Percentiles rank a stretch among this genome's conserved stretches.
These are phyloP conservation scores for Pseudomyrmex concolor DNA, from an alignment of 1,140 invertebrate species.

Conservation along the genomic window DNA sequence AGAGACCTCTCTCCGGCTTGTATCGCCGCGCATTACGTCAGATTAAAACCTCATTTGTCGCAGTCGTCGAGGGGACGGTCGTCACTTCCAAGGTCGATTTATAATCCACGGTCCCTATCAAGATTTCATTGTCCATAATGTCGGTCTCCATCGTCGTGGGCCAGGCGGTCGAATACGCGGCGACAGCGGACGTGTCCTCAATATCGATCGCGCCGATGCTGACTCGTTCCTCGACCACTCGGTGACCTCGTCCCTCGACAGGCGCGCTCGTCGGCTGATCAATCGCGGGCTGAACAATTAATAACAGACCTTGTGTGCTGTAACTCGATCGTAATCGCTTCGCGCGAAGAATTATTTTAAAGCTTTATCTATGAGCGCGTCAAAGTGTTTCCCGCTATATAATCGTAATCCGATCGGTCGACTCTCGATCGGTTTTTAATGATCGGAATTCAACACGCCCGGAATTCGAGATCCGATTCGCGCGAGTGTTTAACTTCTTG, in stretches of 20 bases:
- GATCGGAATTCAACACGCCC: constrained; percentile 2
- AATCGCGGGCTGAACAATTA: constrained; percentile 64
- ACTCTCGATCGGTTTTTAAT: constrained; percentile 17
- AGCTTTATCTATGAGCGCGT: neutral
- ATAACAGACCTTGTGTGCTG: constrained; percentile 10
- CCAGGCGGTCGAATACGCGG: constrained; percentile 72
- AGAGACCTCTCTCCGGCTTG: no score
- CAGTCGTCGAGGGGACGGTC: constrained; percentile 12
- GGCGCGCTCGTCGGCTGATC: constrained; percentile 68
- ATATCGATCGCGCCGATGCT: constrained; percentile 51
- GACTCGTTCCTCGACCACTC: constrained; percentile 73
- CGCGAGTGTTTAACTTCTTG: constrained; percentile 12
- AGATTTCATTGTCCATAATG: constrained; percentile 82
- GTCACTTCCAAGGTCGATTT: constrained; percentile 74
- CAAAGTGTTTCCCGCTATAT: neutral
- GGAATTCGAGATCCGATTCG: neutral
- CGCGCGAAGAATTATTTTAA: neutral
- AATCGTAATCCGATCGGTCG: constrained; percentile 13
- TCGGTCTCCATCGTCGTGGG: constrained; percentile 77
- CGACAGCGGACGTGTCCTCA: constrained; percentile 65
- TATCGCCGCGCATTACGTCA: neutral
- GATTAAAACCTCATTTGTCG: constrained; percentile 59
- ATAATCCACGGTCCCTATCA: constrained; percentile 78
- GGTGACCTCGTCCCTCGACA: constrained; percentile 80
- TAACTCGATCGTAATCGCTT: constrained; percentile 15